Base-by-base conservation (phyloP, 1,140 invertebrate species). In the Spodoptera frugiperda region DNA sequence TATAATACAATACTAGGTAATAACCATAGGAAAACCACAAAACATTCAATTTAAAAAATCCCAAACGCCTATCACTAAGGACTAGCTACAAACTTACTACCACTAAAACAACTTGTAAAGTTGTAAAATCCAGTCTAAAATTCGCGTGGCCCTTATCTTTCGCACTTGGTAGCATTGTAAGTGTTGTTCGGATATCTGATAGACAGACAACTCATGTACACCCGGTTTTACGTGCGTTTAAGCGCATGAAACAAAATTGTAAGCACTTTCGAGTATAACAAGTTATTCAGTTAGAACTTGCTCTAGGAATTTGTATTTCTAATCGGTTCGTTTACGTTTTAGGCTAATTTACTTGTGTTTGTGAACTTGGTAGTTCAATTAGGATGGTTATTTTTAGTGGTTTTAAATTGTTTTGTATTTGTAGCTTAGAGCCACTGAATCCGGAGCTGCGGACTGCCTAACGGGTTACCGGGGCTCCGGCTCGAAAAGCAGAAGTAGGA, bases 71-170 rank as follows among this genome's bases (percentile, higher is more conserved):
- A 59, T 39, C 55, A 39, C 55, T n/a, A 39, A 61, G 30, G 11
- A 61, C 21, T 11, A 9, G 0, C n/a, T 19, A 44, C 33, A 3
- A 63, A 39, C 6, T 63, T 44, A 63, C 19, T 44, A 17, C 17
- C 33, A 9, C 15, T 0, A 63, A 44, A 63, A 63, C 30, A 10
- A 63, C 33, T 63, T 63, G 33, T 6, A 15, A 63, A 5, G 10
- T 63, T 63, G 33, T 6, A 15, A 63, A 5, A 10, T 63, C 2
- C 0, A 63, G 11, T 17, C 33, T 17, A 44, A 19, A 63, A 63
- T 63, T 63, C 59, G 59, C 59, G 59, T 63, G 59, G 59, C n/a
- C 17, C 59, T 63, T 63, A 63, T 63, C 59, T 44, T 44, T 17
- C 33, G 59, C 59, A 61, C 33, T 61, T 61, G 5, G n/a, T n/a